Conservation (phyloP, 2,797 vertebrate species). For the Sebastes trivittatus region DNA sequence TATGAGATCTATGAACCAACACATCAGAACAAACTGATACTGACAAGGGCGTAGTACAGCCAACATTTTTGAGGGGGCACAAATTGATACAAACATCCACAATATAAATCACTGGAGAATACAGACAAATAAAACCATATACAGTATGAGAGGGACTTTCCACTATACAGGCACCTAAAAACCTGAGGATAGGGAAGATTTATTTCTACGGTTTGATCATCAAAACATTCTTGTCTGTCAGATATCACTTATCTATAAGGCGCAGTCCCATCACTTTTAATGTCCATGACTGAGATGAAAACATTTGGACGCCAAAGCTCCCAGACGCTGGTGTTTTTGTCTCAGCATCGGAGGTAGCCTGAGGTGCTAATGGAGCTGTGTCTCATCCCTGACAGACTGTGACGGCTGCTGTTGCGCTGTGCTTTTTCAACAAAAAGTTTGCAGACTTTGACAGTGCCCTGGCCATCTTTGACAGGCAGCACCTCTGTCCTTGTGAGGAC, state of each 20-base stretch:
- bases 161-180: conserved; percentile 1
- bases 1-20: conserved; percentile 47
- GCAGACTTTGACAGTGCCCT: conserved; percentile 29
- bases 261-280: conserved; percentile 21
- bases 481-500: conserved; percentile 53
- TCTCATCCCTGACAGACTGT: conserved; percentile 32
- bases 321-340: conserved; percentile 24
- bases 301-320: conserved; percentile 18
- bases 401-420: neutral
- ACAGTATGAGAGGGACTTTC: conserved; percentile 16
- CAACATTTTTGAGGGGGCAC: conserved; percentile 35
- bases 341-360: conserved; percentile 9
- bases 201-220: conserved; percentile 15
- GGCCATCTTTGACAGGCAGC: conserved; percentile 27
- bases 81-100: conserved; percentile 38
- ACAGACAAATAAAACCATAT: conserved; percentile 23
- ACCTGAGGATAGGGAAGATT: neutral
- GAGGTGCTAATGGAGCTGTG: conserved; percentile 37
- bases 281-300: conserved; percentile 28
- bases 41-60: conserved; percentile 28
- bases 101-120: conserved; percentile 33
- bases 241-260: conserved; percentile 10
- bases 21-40: conserved; percentile 47
- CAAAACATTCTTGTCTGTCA: conserved; percentile 19
- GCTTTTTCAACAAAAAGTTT: conserved; percentile 39